Evolutionary conservation across 1,140 invertebrate species (phyloP).

Genomic region (Cheumatopsyche charites): DNA sequence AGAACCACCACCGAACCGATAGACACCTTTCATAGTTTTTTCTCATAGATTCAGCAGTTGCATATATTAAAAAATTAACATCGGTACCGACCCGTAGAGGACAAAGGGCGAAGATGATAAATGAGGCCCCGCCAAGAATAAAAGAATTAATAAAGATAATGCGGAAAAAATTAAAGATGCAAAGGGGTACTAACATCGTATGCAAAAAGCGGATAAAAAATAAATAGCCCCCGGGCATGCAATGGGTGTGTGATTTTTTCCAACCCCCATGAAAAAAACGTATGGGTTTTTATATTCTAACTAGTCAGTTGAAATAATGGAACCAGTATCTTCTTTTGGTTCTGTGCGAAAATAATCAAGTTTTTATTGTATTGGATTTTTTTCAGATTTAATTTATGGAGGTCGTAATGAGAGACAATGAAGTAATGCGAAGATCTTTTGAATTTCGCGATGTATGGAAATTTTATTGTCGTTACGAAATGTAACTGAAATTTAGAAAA

Average conservation of each 20-base stretch:
- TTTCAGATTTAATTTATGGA: constrained; percentile 18
- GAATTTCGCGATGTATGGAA: not conserved
- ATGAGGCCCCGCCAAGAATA: constrained; percentile 39
- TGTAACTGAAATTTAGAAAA: not conserved
- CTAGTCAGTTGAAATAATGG: constrained; percentile 15
- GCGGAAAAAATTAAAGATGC: constrained; percentile 42
- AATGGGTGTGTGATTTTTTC: constrained; percentile 24
- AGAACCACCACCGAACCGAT: not conserved
- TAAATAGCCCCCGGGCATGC: constrained; percentile 27
- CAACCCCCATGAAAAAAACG: not conserved
- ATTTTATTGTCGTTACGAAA: not conserved
- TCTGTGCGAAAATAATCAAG: constrained; percentile 31
- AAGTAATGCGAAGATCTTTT: not conserved
- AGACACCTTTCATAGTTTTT: constrained; percentile 36
- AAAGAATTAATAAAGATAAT: constrained; percentile 42
- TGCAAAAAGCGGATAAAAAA: constrained; percentile 9
- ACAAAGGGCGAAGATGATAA: constrained; percentile 41
- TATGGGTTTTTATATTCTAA: constrained; percentile 15
- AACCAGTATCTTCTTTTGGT: constrained; percentile 28
- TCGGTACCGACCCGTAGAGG: not conserved
- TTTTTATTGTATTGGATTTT: constrained; percentile 23
- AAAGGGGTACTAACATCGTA: constrained; percentile 24
- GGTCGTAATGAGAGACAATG: constrained; percentile 20
- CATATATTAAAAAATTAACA: constrained; percentile 46
- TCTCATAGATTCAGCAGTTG: constrained; percentile 41